These are phyloP conservation scores for Cathartes aura DNA, from an alignment of 2,113 vertebrate species.

Conservation along the genomic window DNA sequence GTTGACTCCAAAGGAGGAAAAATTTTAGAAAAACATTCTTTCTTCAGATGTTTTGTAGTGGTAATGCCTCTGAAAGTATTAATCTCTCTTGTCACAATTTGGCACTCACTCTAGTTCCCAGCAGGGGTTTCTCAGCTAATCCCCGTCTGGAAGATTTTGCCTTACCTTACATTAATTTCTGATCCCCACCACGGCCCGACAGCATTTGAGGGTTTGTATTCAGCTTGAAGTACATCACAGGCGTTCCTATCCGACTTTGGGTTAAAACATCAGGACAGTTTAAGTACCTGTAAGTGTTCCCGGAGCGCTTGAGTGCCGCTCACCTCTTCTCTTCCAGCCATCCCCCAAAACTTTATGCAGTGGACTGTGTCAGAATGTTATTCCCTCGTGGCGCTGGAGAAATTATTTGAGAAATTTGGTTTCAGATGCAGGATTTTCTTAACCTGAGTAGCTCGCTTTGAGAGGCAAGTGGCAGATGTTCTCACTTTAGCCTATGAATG, in stretches of 20 bases:
- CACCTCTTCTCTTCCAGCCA: background rate
- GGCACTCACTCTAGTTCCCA: background rate
- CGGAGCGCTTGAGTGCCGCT: rapidly evolving
- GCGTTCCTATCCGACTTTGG: background rate
- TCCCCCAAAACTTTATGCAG: background rate
- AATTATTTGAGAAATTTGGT: background rate
- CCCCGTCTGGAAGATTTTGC: background rate
- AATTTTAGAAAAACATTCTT: background rate
- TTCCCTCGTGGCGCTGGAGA: background rate
- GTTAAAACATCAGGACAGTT: background rate
- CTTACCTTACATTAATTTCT: background rate
- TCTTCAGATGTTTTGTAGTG: background rate
- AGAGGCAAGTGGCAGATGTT: constrained; percentile 4
- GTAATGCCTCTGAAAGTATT: background rate
- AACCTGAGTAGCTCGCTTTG: rapidly evolving
- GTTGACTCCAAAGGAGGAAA: background rate
- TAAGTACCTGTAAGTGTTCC: background rate
- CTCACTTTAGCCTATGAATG: background rate
- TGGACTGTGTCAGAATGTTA: too few species aligned
- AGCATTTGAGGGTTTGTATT: background rate
- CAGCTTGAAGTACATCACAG: background rate
- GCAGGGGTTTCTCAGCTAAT: constrained; percentile 38
- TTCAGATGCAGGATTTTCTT: background rate
- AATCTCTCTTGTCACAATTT: constrained; percentile 31
- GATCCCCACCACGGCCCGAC: background rate